Evolutionary conservation across 2,888 invertebrate genomes (phyloP).

Genomic region (Apamea sordens): DNA sequence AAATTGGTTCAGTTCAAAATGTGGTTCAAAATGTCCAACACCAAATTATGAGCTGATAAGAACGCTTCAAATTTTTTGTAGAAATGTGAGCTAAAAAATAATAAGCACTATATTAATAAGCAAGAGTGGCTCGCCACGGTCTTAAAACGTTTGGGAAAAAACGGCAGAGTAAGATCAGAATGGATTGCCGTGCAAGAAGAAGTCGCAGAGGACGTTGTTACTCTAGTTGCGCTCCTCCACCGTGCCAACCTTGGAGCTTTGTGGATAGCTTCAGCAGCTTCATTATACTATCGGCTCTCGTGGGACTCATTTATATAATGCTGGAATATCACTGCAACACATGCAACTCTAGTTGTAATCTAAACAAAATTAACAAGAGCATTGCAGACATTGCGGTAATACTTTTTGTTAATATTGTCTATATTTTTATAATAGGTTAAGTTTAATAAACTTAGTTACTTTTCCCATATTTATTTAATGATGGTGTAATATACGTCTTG

Average conservation of each 20-base stretch:
- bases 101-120: neutral
- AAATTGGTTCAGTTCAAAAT: slow-evolving; percentile 21
- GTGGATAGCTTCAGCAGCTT: slow-evolving; percentile 73
- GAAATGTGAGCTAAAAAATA: slow-evolving; percentile 42
- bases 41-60: slow-evolving; percentile 11
- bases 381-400: slow-evolving; percentile 81
- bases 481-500: slow-evolving; percentile 4
- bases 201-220: slow-evolving; percentile 74
- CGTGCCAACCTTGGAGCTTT: slow-evolving; percentile 64
- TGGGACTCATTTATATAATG: slow-evolving; percentile 79
- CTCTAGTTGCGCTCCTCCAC: slow-evolving; percentile 8
- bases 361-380: slow-evolving; percentile 75
- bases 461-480: neutral
- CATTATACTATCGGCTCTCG: slow-evolving; percentile 75
- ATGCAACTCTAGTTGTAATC: slow-evolving; percentile 74
- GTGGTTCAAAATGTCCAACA: slow-evolving; percentile 16
- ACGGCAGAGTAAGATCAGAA: slow-evolving; percentile 60
- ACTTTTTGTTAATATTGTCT: neutral
- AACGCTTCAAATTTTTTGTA: slow-evolving; percentile 27
- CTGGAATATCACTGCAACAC: slow-evolving; percentile 79
- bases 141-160: slow-evolving; percentile 11
- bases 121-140: slow-evolving; percentile 43
- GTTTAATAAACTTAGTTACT: neutral
- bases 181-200: slow-evolving; percentile 77
- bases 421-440: neutral